Conservation (phyloP, 2,113 vertebrate genomes). For the Notothenia rossii region DNA sequence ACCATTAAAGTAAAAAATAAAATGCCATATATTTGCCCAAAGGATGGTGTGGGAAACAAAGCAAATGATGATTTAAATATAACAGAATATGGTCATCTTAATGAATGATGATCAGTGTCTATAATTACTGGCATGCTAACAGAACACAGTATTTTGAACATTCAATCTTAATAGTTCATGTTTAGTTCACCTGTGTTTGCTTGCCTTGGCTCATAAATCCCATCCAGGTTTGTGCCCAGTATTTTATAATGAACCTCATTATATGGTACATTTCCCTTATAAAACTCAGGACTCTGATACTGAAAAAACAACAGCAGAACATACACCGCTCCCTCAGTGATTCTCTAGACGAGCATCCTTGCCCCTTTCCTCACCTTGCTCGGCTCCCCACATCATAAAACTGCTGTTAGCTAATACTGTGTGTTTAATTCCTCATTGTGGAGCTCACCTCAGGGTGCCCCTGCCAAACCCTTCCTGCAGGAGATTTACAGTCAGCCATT, state of each 20-base stretch:
- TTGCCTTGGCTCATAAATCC: conserved; percentile 6
- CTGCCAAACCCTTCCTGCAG: conserved; percentile 69
- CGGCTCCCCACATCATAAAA: conserved; percentile 70
- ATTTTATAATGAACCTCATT: conserved; percentile 39
- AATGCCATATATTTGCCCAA: too few relatives aligned
- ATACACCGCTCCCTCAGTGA: conserved; percentile 34
- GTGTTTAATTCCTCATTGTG: conserved; percentile 77
- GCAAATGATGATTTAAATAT: neutral
- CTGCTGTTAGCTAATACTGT: conserved; percentile 73
- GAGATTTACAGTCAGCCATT: conserved; percentile 83
- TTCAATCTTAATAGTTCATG: neutral
- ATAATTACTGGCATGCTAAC: neutral
- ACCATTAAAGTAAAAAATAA: too few relatives aligned
- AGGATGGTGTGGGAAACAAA: neutral
- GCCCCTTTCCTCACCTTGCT: conserved; percentile 36
- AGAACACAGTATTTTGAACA: neutral
- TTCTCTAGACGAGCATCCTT: conserved; percentile 35
- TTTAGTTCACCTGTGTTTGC: neutral
- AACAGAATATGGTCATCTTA: neutral
- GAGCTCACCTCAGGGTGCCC: conserved; percentile 70
- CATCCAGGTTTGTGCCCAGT: neutral
- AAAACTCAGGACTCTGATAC: neutral
- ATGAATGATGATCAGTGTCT: neutral
- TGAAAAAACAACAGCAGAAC: conserved; percentile 3
- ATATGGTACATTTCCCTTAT: conserved; percentile 25